phyloP scores from a whole-genome alignment of 2,888 invertebrate species.

The Cenopis cana region DNA sequence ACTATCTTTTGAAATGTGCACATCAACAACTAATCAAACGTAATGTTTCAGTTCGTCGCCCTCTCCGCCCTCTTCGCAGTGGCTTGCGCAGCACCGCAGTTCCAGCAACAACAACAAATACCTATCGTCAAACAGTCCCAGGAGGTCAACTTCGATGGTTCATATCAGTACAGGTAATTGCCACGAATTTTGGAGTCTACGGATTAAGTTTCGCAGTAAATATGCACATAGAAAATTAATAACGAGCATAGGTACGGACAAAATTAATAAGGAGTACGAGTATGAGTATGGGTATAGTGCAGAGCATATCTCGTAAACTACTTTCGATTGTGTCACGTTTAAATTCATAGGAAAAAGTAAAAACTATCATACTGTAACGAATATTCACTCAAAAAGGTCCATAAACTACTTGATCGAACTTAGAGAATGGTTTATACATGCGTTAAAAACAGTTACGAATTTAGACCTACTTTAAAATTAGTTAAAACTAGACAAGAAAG shows the following conservation, averaged over 20 bases:
- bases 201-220: no score
- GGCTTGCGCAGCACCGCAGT: constrained; percentile 72
- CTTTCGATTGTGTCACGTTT: no score
- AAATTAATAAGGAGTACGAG: no score
- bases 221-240: no score
- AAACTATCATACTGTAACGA: background rate
- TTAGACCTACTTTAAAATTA: background rate
- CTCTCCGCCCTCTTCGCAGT: constrained; percentile 70
- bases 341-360: no score
- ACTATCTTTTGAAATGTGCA: no score
- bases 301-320: no score
- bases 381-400: background rate
- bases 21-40: no score
- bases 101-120: constrained; percentile 68
- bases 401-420: background rate
- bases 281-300: no score
- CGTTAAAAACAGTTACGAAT: background rate
- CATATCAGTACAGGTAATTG: constrained; percentile 86
- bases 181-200: background rate
- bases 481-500: background rate
- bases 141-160: constrained; percentile 84
- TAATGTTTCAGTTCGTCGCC: constrained; percentile 69
- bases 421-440: background rate
- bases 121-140: constrained; percentile 86
- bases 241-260: no score